A percentile compares a stretch with the other conserved stretches of the same genome.
Conservation (phyloP, 92 coral and sea anemone species). For the Siderastrea radians region DNA sequence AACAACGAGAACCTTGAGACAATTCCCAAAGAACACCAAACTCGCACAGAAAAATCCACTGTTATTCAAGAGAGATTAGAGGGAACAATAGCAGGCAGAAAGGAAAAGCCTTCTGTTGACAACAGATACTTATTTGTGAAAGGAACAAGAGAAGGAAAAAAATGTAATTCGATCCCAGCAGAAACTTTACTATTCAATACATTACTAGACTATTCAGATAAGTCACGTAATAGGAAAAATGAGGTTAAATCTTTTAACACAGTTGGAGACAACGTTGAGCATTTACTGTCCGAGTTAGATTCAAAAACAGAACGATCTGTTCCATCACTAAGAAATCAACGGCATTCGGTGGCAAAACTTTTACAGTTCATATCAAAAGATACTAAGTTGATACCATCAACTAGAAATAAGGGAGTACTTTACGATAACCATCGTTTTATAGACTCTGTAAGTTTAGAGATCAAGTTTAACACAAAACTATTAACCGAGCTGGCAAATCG, state of each 20-base stretch:
- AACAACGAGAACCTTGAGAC: not conserved
- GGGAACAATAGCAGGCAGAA: not conserved
- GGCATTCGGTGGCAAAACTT: not conserved
- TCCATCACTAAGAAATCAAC: not conserved
- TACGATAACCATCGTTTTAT: not conserved
- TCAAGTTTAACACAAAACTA: not conserved
- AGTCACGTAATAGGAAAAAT: not conserved
- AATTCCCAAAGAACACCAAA: not conserved
- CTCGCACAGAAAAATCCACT: not conserved
- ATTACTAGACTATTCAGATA: not conserved
- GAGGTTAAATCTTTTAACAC: not conserved
- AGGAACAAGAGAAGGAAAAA: not conserved
- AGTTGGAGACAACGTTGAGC: not conserved
- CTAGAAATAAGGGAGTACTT: not conserved
- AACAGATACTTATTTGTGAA: not conserved
- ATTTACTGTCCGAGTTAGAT: not conserved
- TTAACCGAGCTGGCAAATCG: not conserved
- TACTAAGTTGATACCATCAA: not conserved
- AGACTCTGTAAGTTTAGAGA: conserved; percentile 12
- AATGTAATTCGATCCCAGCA: not conserved
- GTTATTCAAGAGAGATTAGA: not conserved
- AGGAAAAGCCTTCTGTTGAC: not conserved
- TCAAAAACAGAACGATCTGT: not conserved
- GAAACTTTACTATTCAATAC: not conserved
- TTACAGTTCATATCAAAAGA: conserved; percentile 7